phyloP scores from a whole-genome alignment of 2,113 vertebrate species.

The Lepisosteus osseus region DNA sequence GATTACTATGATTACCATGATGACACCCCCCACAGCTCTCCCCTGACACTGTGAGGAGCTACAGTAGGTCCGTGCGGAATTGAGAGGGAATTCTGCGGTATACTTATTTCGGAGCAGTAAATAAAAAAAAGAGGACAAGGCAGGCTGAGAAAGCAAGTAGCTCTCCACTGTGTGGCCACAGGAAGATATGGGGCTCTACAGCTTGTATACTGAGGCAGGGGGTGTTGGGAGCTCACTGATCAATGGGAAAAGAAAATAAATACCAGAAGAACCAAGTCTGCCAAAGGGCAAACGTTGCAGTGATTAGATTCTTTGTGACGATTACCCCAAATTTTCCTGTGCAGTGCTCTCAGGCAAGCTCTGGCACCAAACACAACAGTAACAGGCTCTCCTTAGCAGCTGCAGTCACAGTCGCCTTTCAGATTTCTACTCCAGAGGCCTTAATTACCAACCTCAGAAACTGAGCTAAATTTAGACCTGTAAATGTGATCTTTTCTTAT shows the following conservation, averaged over 20 bases:
- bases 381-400: slow-evolving; percentile 23
- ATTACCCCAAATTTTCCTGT: slow-evolving; percentile 43
- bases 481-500: slow-evolving; percentile 26
- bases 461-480: slow-evolving; percentile 14
- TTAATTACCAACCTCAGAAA: slow-evolving; percentile 34
- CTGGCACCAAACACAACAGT: slow-evolving; percentile 31
- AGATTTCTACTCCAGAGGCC: slow-evolving; percentile 7
- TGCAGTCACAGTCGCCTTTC: slow-evolving; percentile 12
- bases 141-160: slow-evolving; percentile 50
- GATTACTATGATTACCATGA: too few relatives aligned
- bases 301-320: slow-evolving; percentile 54
- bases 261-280: slow-evolving; percentile 51
- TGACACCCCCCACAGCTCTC: too few relatives aligned
- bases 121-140: slow-evolving; percentile 37
- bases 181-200: slow-evolving; percentile 60
- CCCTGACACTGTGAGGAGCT: too few relatives aligned
- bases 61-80: too few relatives aligned
- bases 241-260: slow-evolving; percentile 46
- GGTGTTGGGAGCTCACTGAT: slow-evolving; percentile 33
- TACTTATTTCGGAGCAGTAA: slow-evolving; percentile 31
- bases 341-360: slow-evolving; percentile 32
- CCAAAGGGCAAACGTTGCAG: slow-evolving; percentile 39
- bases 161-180: slow-evolving; percentile 51
- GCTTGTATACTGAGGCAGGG: slow-evolving; percentile 32
- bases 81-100: too few relatives aligned